Conservation (phyloP, 2,797 vertebrate species). For the Myotis myotis region DNA sequence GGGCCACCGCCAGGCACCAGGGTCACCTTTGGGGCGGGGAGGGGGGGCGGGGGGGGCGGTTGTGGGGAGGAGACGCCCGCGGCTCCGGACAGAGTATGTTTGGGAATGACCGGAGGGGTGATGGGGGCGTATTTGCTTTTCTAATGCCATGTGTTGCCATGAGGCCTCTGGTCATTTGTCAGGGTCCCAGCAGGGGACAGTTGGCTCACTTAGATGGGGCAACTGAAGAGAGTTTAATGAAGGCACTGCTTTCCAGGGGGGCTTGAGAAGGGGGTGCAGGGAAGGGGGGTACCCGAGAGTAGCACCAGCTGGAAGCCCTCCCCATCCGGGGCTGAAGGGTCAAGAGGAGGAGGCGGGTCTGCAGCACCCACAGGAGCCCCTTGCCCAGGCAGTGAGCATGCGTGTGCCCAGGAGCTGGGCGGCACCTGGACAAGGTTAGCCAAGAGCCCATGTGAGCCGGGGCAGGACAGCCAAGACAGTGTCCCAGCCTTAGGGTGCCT, state of each 20-base stretch:
- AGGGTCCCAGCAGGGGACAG: neutral
- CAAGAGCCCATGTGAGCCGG: accelerated
- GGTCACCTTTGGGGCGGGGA: neutral
- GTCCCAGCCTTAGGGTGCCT: too few species aligned
- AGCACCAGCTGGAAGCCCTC: neutral
- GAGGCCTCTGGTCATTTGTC: neutral
- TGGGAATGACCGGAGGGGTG: neutral
- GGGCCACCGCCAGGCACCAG: neutral
- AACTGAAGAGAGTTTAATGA: neutral
- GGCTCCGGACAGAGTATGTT: neutral
- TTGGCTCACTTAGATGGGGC: neutral
- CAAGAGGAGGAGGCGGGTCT: neutral
- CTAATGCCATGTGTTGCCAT: neutral
- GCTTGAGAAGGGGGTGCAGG: neutral
- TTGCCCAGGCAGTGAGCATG: neutral
- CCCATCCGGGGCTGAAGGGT: neutral
- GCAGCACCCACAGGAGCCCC: neutral
- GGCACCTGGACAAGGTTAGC: accelerated
- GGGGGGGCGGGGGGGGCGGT: neutral
- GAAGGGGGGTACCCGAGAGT: accelerated
- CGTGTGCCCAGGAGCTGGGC: neutral
- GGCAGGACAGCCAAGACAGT: neutral
- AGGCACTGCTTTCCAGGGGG: neutral
- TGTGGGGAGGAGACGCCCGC: neutral
- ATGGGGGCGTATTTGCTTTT: neutral